A percentile compares a stretch with the other conserved stretches of the same genome.
These are phyloP conservation scores for Macrosiphum euphorbiae DNA, from an alignment of 2,888 invertebrate species.

Conservation along the genomic window DNA sequence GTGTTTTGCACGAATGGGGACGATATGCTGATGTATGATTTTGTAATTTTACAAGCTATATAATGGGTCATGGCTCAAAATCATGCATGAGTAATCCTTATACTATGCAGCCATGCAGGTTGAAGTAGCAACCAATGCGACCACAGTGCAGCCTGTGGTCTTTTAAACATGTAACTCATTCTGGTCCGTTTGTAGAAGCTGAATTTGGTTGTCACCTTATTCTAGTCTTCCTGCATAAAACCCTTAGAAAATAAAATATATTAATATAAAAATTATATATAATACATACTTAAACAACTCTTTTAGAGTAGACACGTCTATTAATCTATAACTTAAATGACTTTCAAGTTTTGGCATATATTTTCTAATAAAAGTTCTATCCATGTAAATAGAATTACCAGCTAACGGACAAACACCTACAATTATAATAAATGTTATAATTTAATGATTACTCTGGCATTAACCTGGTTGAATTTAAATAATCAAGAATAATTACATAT, in stretches of 20 bases:
- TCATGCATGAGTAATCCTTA: no score
- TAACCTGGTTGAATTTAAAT: neutral
- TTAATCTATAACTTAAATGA: conserved; percentile 90
- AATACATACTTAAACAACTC: conserved; percentile 76
- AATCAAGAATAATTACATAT: neutral
- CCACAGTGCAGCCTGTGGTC: no score
- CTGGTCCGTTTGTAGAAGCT: no score
- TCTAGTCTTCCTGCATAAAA: no score
- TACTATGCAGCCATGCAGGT: no score
- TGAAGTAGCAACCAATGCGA: no score
- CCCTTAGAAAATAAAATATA: neutral
- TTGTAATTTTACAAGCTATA: no score
- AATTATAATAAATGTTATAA: conserved; percentile 58
- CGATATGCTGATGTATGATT: no score
- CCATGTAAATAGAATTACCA: conserved; percentile 91
- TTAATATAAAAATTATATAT: neutral
- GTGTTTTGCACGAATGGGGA: no score
- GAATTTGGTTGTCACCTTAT: no score
- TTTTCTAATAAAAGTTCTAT: conserved; percentile 84
- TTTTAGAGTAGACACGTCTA: conserved; percentile 93
- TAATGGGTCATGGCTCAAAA: no score
- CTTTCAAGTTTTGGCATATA: conserved; percentile 84
- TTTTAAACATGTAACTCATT: no score
- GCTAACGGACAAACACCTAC: conserved; percentile 81
- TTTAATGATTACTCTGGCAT: neutral